Evolutionary conservation across 1,140 invertebrate species (phyloP).

Genomic region (Thereuonema tuberculata): DNA sequence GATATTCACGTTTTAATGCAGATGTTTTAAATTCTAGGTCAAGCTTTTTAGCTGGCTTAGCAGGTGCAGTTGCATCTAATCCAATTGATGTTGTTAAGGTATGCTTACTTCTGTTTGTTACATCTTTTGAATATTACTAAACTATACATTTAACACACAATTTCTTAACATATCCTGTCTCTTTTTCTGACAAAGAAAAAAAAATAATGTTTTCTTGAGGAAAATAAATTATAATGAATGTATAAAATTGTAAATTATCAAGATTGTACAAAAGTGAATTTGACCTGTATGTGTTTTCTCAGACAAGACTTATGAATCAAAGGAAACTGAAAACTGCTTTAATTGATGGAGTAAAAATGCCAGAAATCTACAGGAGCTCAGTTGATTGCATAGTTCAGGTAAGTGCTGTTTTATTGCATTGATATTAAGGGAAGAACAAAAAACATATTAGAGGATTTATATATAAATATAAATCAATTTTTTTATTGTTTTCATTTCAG

Average conservation of each 20-base stretch:
- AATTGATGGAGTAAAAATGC: slow-evolving; percentile 28
- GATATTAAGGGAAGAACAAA: too few relatives aligned
- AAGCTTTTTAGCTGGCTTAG: slow-evolving; percentile 79
- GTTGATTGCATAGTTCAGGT: slow-evolving; percentile 78
- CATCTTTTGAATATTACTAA: slow-evolving; percentile 21
- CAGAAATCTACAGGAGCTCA: slow-evolving; percentile 61
- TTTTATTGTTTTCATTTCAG: slow-evolving; percentile 35
- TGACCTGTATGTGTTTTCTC: too few relatives aligned
- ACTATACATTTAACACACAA: slow-evolving; percentile 10
- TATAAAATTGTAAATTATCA: too few relatives aligned
- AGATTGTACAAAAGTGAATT: too few relatives aligned
- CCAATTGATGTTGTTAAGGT: slow-evolving; percentile 91
- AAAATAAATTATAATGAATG: too few relatives aligned
- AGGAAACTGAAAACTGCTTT: slow-evolving; percentile 35
- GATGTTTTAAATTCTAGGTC: slow-evolving; percentile 45
- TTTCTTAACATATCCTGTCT: too few relatives aligned
- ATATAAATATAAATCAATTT: background rate
- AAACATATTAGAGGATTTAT: too few relatives aligned
- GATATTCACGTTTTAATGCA: too few relatives aligned
- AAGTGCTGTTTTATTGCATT: too few relatives aligned
- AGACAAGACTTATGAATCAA: slow-evolving; percentile 83
- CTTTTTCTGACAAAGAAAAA: too few relatives aligned
- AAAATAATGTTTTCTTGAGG: too few relatives aligned
- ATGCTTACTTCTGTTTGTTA: slow-evolving; percentile 34
- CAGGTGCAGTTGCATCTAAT: slow-evolving; percentile 82